Percentiles rank a stretch among this genome's conserved stretches.
Conservation (phyloP, 2,113 vertebrate genomes). For the Vidua macroura region DNA sequence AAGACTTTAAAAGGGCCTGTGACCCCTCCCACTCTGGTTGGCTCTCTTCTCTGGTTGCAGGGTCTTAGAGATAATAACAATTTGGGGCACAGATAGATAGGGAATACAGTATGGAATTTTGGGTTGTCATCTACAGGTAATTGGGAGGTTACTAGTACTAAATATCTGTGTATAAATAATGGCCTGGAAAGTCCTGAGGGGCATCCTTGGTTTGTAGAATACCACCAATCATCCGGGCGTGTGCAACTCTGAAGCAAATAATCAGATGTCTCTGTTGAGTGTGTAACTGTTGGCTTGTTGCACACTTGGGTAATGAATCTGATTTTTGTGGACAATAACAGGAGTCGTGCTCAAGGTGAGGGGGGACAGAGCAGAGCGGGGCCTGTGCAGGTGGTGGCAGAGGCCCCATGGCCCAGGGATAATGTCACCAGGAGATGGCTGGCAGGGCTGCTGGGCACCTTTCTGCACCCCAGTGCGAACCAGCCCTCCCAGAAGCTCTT, state of each 20-base stretch:
- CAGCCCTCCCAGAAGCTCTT: not conserved
- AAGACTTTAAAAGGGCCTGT: accelerated
- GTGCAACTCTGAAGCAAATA: not conserved
- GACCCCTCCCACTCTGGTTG: accelerated
- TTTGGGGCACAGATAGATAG: not conserved
- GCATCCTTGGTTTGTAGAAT: not conserved
- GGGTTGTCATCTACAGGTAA: not conserved
- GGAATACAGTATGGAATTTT: not conserved
- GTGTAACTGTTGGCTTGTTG: not conserved
- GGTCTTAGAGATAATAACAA: not conserved
- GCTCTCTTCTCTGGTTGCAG: not conserved
- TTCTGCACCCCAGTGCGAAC: too few species aligned
- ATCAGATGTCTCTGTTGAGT: not conserved
- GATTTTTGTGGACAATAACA: not conserved
- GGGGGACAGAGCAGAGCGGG: not conserved
- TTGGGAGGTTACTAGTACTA: not conserved
- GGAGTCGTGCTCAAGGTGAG: accelerated
- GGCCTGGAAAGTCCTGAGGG: not conserved
- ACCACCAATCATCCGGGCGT: not conserved
- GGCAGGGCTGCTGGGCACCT: not conserved
- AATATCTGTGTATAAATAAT: not conserved
- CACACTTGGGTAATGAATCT: not conserved
- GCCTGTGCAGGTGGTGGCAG: accelerated
- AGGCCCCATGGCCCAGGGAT: too few species aligned
- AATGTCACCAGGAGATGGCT: not conserved